These are phyloP conservation scores for Priocnemis perturbator DNA, from an alignment of 2,888 invertebrate species.

Conservation along the genomic window DNA sequence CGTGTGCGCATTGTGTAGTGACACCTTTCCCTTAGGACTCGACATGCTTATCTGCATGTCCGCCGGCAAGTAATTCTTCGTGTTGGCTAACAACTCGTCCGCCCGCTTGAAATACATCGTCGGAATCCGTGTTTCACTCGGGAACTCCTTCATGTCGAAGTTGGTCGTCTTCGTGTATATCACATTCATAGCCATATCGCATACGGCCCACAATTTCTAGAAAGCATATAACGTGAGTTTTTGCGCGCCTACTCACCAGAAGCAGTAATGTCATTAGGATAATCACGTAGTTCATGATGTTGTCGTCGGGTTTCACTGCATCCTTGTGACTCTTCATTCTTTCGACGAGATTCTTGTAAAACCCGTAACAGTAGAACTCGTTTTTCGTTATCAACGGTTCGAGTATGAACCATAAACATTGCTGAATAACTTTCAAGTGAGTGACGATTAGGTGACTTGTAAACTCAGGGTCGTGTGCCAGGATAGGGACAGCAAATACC, in stretches of 20 bases:
- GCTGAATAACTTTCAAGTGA: conserved; percentile 87
- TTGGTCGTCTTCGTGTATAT: conserved; percentile 90
- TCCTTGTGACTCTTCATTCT: conserved; percentile 97
- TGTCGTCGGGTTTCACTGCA: conserved; percentile 89
- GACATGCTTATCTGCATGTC: conserved; percentile 83
- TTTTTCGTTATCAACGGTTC: conserved; percentile 95
- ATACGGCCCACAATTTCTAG: conserved; percentile 97
- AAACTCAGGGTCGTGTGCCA: conserved; percentile 94
- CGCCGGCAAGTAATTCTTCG: conserved; percentile 87
- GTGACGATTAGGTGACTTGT: conserved; percentile 85
- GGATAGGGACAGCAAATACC: conserved; percentile 95
- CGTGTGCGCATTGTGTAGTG: conserved; percentile 69
- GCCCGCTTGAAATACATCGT: conserved; percentile 92
- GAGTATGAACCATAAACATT: conserved; percentile 95
- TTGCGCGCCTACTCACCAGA: conserved; percentile 11
- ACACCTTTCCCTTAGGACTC: conserved; percentile 70
- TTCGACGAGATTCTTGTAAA: conserved; percentile 95
- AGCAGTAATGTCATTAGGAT: conserved; percentile 24
- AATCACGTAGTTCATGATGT: conserved; percentile 88
- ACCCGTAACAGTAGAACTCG: conserved; percentile 95
- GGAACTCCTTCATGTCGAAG: conserved; percentile 93
- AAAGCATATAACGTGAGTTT: conserved; percentile 9
- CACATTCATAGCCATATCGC: conserved; percentile 95
- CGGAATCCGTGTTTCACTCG: conserved; percentile 90
- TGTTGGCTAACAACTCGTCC: conserved; percentile 84